Base-by-base conservation (phyloP, 2,888 invertebrate genomes). In the Thecophora atra region DNA sequence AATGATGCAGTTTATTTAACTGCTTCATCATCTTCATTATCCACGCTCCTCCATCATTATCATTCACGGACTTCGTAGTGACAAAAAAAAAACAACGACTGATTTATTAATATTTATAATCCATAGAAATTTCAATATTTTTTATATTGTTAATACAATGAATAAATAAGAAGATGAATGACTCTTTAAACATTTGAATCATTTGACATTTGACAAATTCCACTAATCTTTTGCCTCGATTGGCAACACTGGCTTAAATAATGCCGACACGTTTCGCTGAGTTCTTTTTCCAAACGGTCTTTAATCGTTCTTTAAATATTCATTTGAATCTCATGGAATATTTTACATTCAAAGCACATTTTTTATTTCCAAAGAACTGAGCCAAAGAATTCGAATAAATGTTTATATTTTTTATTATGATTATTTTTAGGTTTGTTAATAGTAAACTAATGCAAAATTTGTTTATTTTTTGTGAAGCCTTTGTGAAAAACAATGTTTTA, bases 1-100 rank as follows among this genome's bases (percentile, higher is more conserved):
- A 56, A 56, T 63, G 37, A 63, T 19, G 63, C 42, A 44, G 42
- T 63, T 63, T 63, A 62, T 62, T 62, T 63, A 19, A 7, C 62
- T 63, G 44, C 44, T 42, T 21, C 63, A 63, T 42, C 63, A 63
- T 63, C 63, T 63, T 63, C 42, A 63, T 63, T 63, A 63, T 63
- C 63, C 13, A 26, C 56, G 26, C 56, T 56, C 19, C 52, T 21
- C 26, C 26, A 56, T 21, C 26, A 56, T 15, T 26, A 56, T 26
- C 56, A 56, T 56, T 13, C 24, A 3, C 24, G 6, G 37, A 37
- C 37, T 6, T 37, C 37, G 37, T 37, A 1, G 37, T 37, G 6
- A 37, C 6, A 11, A 37, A 37, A 26, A 13, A 8, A 56, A 21
- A 13, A 2, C 13, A 8, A 21, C 21, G 8, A 17, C 21, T 13